Conservation (phyloP, 2,113 vertebrate genomes). For the Todiramphus saurophagus region DNA sequence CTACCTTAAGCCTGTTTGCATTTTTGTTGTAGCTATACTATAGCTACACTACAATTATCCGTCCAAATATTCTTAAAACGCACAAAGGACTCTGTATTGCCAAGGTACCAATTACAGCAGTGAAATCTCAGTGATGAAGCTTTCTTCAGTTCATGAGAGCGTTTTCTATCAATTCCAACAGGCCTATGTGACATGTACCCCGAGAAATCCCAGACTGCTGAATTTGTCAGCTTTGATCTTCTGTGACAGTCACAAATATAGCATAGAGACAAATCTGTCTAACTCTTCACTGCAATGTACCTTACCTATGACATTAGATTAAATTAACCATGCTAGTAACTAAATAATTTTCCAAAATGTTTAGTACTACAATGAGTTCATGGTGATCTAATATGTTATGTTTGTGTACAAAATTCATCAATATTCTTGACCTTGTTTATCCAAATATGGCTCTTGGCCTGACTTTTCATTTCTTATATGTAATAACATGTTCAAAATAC, state of each 20-base stretch:
- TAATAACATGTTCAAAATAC: background rate
- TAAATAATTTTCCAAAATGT: background rate
- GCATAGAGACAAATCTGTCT: background rate
- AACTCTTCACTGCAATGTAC: background rate
- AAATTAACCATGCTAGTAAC: background rate
- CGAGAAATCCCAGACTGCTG: background rate
- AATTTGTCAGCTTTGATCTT: background rate
- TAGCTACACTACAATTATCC: background rate
- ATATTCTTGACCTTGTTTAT: background rate
- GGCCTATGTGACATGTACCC: background rate
- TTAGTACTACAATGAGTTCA: background rate
- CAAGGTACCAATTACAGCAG: background rate
- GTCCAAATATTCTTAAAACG: background rate
- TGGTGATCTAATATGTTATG: background rate
- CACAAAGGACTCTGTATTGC: background rate
- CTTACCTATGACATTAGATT: accelerated
- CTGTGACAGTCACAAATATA: background rate
- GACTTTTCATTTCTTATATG: background rate
- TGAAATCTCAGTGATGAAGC: background rate
- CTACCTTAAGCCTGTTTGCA: background rate
- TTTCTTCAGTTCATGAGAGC: background rate
- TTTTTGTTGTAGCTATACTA: background rate
- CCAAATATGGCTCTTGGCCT: background rate
- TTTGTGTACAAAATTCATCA: background rate
- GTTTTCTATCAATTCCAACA: background rate